Evolutionary conservation across 2,888 invertebrate genomes (phyloP).

Genomic region (Tachina grossa): DNA sequence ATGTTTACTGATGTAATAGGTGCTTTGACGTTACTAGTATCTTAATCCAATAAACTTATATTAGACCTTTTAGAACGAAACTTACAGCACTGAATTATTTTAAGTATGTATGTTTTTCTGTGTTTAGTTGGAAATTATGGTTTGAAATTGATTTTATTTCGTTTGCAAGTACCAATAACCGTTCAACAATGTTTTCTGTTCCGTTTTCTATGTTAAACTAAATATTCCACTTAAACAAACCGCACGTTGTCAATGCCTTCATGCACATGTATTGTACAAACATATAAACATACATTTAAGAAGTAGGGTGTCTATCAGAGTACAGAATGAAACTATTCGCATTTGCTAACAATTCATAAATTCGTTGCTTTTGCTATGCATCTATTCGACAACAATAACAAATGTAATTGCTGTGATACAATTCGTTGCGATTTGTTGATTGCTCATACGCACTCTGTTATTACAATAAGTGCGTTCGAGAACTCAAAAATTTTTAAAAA

Average conservation of each 20-base stretch:
- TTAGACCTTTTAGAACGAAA: constrained; percentile 28
- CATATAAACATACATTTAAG: not conserved
- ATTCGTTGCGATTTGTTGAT: too few species aligned
- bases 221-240: constrained; percentile 44
- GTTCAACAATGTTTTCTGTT: constrained; percentile 58
- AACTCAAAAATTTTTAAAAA: too few species aligned
- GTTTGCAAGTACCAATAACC: constrained; percentile 8
- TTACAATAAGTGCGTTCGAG: too few species aligned
- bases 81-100: constrained; percentile 41
- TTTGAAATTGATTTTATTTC: not conserved
- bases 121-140: not conserved
- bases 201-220: constrained; percentile 61
- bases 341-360: too few species aligned
- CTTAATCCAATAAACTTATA: not conserved
- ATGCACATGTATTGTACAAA: not conserved
- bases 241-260: not conserved
- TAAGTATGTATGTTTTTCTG: not conserved
- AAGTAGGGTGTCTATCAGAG: not conserved
- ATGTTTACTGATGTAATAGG: not conserved
- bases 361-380: too few species aligned
- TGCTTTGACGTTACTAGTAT: not conserved
- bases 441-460: too few species aligned
- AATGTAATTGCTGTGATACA: too few species aligned
- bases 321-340: too few species aligned
- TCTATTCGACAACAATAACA: too few species aligned